These are phyloP conservation scores for Sebastes dallii DNA, from an alignment of 2,797 vertebrate genomes.

Conservation along the genomic window DNA sequence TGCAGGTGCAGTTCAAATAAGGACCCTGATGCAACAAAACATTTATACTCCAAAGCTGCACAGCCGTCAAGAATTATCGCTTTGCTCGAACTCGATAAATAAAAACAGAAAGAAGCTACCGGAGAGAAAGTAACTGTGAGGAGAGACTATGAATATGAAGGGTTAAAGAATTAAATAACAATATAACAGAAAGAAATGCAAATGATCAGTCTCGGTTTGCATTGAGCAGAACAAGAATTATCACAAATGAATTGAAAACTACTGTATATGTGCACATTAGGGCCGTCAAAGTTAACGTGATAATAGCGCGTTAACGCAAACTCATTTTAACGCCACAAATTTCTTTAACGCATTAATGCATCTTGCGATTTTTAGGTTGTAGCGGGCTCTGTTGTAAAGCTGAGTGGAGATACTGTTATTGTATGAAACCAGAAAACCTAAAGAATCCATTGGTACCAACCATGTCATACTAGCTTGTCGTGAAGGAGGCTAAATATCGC, in stretches of 20 bases:
- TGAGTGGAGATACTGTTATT: no score
- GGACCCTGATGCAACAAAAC: neutral
- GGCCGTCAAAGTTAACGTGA: no score
- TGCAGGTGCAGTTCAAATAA: neutral
- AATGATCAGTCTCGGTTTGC: neutral
- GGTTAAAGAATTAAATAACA: conserved; percentile 9
- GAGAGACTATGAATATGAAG: conserved; percentile 5
- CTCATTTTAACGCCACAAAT: no score
- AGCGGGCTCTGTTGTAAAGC: no score
- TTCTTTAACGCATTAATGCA: no score
- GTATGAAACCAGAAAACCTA: no score
- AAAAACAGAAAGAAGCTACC: neutral
- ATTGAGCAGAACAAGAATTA: neutral
- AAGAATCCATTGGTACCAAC: no score
- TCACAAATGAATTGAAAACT: neutral
- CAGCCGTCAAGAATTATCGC: neutral
- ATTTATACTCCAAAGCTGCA: neutral
- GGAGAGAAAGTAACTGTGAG: neutral
- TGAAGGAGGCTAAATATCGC: no score
- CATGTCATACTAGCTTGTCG: no score
- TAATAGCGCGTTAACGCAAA: no score
- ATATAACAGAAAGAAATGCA: neutral
- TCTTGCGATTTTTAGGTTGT: no score
- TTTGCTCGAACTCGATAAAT: neutral
- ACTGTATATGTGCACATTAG: neutral